phyloP scores from a whole-genome alignment of 2,888 invertebrate genomes.

The Apoda limacodes region DNA sequence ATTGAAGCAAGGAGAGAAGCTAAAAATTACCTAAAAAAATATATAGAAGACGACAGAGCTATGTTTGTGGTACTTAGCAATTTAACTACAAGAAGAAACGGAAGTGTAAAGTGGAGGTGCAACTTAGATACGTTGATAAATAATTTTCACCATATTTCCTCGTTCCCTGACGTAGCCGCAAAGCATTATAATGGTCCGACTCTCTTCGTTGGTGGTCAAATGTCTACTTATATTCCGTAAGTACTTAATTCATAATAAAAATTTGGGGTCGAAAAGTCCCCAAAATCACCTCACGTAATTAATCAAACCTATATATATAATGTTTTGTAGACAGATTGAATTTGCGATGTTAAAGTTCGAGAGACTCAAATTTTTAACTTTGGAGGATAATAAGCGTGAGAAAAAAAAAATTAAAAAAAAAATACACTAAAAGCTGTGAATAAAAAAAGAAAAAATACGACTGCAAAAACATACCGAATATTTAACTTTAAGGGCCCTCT shows the following conservation, averaged over 20 bases:
- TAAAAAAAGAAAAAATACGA: too few species aligned
- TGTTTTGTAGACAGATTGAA: too few species aligned
- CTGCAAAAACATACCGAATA: too few species aligned
- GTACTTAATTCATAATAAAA: constrained; percentile 26
- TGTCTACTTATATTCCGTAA: constrained; percentile 83
- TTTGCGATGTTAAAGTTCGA: too few species aligned
- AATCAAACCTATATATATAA: too few species aligned
- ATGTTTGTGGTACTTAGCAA: constrained; percentile 65
- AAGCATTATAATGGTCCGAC: constrained; percentile 73
- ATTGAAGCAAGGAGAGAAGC: constrained; percentile 28
- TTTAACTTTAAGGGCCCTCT: too few species aligned
- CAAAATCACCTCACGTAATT: too few species aligned
- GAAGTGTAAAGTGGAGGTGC: constrained; percentile 74
- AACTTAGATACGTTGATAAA: constrained; percentile 78
- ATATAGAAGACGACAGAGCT: constrained; percentile 63
- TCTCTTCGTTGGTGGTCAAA: constrained; percentile 85
- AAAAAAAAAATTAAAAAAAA: too few species aligned
- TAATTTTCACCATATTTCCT: constrained; percentile 71
- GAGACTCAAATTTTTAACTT: too few species aligned
- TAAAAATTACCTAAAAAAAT: constrained; percentile 27
- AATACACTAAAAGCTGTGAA: too few species aligned
- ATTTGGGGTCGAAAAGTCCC: too few species aligned
- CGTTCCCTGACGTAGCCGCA: constrained; percentile 65
- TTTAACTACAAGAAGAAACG: constrained; percentile 52
- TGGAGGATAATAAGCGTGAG: too few species aligned